These are phyloP conservation scores for Arothron firmamentum DNA, from an alignment of 2,113 vertebrate genomes.

Conservation along the genomic window DNA sequence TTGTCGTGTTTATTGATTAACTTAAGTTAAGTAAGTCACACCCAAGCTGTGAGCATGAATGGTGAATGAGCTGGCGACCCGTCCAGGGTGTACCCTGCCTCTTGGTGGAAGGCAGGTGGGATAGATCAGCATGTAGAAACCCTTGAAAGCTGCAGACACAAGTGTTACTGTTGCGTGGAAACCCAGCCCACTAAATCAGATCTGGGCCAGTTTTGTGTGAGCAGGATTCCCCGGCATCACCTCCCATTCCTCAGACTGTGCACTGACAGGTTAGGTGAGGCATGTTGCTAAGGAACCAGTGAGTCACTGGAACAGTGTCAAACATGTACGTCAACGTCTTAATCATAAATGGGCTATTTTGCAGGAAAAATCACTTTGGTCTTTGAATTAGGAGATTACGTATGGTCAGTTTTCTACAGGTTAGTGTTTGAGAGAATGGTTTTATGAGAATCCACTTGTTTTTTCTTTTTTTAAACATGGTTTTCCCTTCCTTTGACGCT, in stretches of 20 bases:
- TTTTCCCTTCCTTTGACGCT: neutral
- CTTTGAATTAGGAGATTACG: neutral
- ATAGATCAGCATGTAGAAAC: slow-evolving; percentile 8
- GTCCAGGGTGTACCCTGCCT: neutral
- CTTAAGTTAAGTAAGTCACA: no score
- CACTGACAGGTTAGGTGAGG: slow-evolving; percentile 32
- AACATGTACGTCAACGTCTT: slow-evolving; percentile 6
- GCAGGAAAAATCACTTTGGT: neutral
- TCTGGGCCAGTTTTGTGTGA: slow-evolving; percentile 6
- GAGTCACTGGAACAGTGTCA: slow-evolving; percentile 59
- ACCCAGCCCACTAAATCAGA: slow-evolving; percentile 13
- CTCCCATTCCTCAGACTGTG: slow-evolving; percentile 14
- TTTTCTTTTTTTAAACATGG: neutral
- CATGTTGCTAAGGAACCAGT: slow-evolving; percentile 66
- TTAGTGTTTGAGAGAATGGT: neutral
- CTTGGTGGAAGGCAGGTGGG: neutral
- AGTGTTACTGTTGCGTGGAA: slow-evolving; percentile 13
- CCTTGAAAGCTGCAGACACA: slow-evolving; percentile 4
- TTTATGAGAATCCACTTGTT: neutral
- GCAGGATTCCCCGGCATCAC: slow-evolving; percentile 19
- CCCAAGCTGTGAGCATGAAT: no score
- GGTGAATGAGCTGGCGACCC: no score
- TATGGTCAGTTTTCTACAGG: neutral
- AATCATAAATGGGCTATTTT: neutral
- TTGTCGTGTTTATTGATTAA: no score